Percentiles rank a stretch among this genome's conserved stretches.
These are phyloP conservation scores for Eupithecia inturbata DNA, from an alignment of 2,888 invertebrate genomes.

Conservation along the genomic window DNA sequence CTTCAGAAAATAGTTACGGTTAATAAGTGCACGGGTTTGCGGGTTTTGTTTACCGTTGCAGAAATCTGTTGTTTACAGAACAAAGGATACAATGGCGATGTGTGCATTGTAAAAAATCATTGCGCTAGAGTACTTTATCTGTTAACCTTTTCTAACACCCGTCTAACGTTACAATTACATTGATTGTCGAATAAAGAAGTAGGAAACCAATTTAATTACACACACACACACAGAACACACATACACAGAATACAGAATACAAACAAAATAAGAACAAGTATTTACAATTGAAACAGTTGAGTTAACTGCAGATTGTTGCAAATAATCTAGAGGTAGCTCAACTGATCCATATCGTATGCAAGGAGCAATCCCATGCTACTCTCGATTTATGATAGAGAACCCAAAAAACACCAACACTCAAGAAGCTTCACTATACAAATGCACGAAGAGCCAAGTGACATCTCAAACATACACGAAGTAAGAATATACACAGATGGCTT, in stretches of 20 bases:
- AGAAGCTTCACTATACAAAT: too few species aligned
- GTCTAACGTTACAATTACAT: neutral
- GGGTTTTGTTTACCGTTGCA: constrained; percentile 7
- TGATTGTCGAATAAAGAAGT: neutral
- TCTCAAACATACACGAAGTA: too few species aligned
- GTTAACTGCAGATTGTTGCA: neutral
- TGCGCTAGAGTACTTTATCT: neutral
- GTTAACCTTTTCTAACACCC: neutral
- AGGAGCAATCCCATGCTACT: too few species aligned
- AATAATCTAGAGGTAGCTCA: neutral
- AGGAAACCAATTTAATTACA: neutral
- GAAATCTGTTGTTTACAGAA: neutral
- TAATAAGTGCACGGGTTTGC: constrained; percentile 11
- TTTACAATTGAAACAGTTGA: neutral
- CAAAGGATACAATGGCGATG: neutral
- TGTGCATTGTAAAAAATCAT: neutral
- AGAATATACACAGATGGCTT: too few species aligned
- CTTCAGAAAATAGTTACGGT: constrained; percentile 20
- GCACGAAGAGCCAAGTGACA: too few species aligned
- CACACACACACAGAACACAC: too few species aligned
- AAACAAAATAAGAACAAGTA: neutral
- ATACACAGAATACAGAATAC: too few species aligned
- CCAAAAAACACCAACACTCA: too few species aligned
- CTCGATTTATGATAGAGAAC: too few species aligned
- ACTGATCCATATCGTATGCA: too few species aligned